A percentile compares a stretch with the other conserved stretches of the same genome.
phyloP scores from a whole-genome alignment of 1,140 invertebrate species.

The Halesus radiatus region DNA sequence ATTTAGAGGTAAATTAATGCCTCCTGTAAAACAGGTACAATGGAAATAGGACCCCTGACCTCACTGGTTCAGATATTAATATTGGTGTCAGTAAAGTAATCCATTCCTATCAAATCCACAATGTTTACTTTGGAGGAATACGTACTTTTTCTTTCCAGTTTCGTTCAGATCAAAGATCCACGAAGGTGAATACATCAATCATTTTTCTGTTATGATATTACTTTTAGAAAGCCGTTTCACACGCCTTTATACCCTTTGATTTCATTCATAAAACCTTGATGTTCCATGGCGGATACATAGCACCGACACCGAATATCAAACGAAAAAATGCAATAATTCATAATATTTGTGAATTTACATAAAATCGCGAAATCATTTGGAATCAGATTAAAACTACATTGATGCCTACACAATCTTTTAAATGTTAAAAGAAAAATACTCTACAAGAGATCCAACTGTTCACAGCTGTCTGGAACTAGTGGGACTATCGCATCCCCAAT shows the following conservation, averaged over 20 bases:
- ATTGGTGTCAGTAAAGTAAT: too few relatives aligned
- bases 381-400: not conserved
- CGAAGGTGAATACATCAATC: conserved; percentile 45
- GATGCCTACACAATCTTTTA: too few relatives aligned
- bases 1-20: too few relatives aligned
- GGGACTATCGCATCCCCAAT: too few relatives aligned
- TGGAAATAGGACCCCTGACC: too few relatives aligned
- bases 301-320: not conserved
- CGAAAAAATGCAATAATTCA: not conserved
- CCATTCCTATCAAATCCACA: too few relatives aligned
- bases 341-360: not conserved
- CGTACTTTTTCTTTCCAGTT: conserved; percentile 34
- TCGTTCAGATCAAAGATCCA: conserved; percentile 42
- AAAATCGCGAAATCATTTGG: not conserved
- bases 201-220: conserved; percentile 43
- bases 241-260: not conserved
- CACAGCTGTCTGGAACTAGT: too few relatives aligned
- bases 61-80: too few relatives aligned
- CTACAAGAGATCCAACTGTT: too few relatives aligned
- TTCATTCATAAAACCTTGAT: conserved; percentile 36
- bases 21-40: too few relatives aligned
- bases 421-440: too few relatives aligned
- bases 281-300: not conserved
- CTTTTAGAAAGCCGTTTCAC: conserved; percentile 24
- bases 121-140: conserved; percentile 32